Evolutionary conservation across 1,140 invertebrate genomes (phyloP).

Genomic region (Drosophila mauritiana): DNA sequence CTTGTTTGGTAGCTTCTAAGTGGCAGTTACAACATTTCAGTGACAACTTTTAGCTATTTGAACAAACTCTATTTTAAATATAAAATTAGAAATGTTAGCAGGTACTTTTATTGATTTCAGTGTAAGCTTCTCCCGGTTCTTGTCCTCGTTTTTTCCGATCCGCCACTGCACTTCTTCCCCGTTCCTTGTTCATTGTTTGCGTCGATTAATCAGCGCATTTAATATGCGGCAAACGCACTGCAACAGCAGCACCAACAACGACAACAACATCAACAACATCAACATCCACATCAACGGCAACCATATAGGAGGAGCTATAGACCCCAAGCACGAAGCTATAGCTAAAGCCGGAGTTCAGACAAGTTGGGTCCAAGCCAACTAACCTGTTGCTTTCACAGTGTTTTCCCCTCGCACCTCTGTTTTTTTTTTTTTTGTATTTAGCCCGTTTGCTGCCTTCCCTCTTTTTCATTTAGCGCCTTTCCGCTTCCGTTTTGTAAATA

Average conservation of each 20-base stretch:
- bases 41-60: no score
- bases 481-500: constrained; percentile 57
- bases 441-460: constrained; percentile 28
- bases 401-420: neutral
- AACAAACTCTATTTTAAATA: neutral
- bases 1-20: no score
- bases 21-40: no score
- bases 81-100: no score
- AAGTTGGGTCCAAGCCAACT: constrained; percentile 47
- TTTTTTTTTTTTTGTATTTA: constrained; percentile 21
- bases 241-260: constrained; percentile 17
- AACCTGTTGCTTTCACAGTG: constrained; percentile 40
- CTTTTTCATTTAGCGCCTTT: constrained; percentile 46
- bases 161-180: neutral
- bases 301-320: constrained; percentile 10
- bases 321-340: constrained; percentile 15
- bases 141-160: constrained; percentile 53
- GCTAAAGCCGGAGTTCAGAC: constrained; percentile 38
- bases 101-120: neutral
- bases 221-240: constrained; percentile 61
- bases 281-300: constrained; percentile 4
- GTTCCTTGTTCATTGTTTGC: constrained; percentile 60
- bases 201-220: constrained; percentile 73
- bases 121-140: constrained; percentile 17
- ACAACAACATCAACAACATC: constrained; percentile 1